phyloP scores from a whole-genome alignment of 2,888 invertebrate species.

The Acanthosepion esculentum region DNA sequence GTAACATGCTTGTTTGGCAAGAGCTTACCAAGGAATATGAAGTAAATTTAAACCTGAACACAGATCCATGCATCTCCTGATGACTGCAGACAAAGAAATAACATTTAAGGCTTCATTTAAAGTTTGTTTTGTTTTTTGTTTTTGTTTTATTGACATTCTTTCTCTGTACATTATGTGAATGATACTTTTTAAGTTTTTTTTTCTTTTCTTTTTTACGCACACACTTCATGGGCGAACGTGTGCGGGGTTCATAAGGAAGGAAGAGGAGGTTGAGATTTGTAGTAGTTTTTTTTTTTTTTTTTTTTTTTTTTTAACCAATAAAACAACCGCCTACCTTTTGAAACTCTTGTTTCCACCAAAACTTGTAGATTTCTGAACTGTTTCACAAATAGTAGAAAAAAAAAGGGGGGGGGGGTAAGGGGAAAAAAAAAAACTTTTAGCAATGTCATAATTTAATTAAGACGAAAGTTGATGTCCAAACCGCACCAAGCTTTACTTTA shows the following conservation, averaged over 20 bases:
- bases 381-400: not conserved
- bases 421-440: not conserved
- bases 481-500: not conserved
- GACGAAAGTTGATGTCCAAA: not conserved
- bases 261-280: not conserved
- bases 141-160: not conserved
- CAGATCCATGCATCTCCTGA: not conserved
- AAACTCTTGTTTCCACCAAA: too few relatives aligned
- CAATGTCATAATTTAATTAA: conserved; percentile 10
- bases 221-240: not conserved
- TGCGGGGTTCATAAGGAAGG: not conserved
- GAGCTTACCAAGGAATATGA: not conserved
- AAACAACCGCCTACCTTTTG: too few relatives aligned
- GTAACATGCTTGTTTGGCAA: not conserved
- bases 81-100: not conserved
- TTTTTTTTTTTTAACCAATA: not conserved
- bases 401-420: not conserved
- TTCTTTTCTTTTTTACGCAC: not conserved
- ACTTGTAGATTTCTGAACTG: not conserved
- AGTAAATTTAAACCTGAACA: not conserved
- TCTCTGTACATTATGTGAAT: not conserved
- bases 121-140: not conserved
- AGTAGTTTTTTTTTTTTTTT: not conserved
- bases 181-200: not conserved
- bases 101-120: not conserved